Percentiles rank a stretch among this genome's conserved stretches.
Evolutionary conservation across 2,888 invertebrate genomes (phyloP).

Genomic region (Hecatera dysodea): DNA sequence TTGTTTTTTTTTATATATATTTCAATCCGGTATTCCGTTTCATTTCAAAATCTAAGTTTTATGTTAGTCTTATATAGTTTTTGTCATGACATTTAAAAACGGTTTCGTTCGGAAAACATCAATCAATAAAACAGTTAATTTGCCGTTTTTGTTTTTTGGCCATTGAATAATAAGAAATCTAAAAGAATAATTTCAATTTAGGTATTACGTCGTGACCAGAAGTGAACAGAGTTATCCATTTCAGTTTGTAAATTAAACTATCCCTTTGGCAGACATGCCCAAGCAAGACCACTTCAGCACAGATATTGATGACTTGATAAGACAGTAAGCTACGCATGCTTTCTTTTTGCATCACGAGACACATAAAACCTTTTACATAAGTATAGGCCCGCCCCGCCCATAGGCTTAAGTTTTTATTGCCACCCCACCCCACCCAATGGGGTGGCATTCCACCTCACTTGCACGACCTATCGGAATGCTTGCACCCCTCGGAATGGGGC

Average conservation of each 20-base stretch:
- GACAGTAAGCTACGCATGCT: conserved; percentile 11
- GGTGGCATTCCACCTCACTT: conserved; percentile 65
- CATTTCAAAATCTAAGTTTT: neutral
- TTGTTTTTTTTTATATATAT: neutral
- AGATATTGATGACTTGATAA: neutral
- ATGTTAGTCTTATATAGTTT: neutral
- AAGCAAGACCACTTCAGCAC: neutral
- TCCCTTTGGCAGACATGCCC: neutral
- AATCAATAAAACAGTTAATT: neutral
- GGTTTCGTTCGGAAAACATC: neutral
- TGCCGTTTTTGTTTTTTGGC: neutral
- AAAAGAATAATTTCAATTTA: neutral
- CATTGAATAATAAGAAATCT: neutral
- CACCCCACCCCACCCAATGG: conserved; percentile 69
- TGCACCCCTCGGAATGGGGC: conserved; percentile 70
- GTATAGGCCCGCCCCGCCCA: conserved; percentile 71
- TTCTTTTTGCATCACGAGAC: conserved; percentile 18
- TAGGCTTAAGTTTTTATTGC: conserved; percentile 86
- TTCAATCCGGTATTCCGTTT: neutral
- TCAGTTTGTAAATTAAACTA: neutral
- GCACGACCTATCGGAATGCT: conserved; percentile 77
- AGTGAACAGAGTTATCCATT: neutral
- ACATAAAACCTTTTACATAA: conserved; percentile 66
- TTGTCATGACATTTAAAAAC: no score
- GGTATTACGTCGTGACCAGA: neutral